phyloP scores from a whole-genome alignment of 1,140 invertebrate genomes.

The Himalopsyche phryganea region DNA sequence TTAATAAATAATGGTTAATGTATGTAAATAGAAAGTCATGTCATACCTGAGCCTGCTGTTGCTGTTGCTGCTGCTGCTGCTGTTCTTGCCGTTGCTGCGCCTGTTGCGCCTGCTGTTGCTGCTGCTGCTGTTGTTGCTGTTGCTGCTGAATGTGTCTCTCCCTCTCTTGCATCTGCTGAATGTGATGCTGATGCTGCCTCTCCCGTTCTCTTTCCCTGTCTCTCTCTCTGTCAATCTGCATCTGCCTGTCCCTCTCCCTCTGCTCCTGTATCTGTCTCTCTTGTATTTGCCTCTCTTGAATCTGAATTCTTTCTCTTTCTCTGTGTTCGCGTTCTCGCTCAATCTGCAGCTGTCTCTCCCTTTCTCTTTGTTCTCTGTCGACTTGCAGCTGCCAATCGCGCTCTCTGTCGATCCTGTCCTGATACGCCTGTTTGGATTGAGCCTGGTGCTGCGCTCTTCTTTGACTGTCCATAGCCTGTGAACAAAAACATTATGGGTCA shows the following conservation, averaged over 20 bases:
- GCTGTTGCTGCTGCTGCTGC: slow-evolving; percentile 41
- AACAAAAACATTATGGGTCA: no score
- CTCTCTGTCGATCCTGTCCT: slow-evolving; percentile 28
- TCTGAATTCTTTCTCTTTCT: slow-evolving; percentile 39
- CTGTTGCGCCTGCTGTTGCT: slow-evolving; percentile 34
- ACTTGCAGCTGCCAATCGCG: slow-evolving; percentile 8
- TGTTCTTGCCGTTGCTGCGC: slow-evolving; percentile 42
- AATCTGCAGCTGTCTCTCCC: slow-evolving; percentile 33
- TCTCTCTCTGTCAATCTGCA: slow-evolving; percentile 32
- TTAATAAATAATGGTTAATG: no score
- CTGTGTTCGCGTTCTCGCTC: slow-evolving; percentile 41
- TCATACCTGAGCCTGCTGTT: slow-evolving; percentile 36
- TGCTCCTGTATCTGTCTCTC: slow-evolving; percentile 28
- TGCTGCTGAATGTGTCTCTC: slow-evolving; percentile 39
- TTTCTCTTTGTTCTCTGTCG: slow-evolving; percentile 34
- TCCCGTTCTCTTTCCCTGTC: slow-evolving; percentile 37
- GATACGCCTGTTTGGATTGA: slow-evolving; percentile 34
- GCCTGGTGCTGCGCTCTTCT: slow-evolving; percentile 32
- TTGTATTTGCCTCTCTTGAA: slow-evolving; percentile 31
- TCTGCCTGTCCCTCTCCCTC: slow-evolving; percentile 28
- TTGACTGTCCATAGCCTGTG: slow-evolving; percentile 24
- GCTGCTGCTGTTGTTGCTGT: slow-evolving; percentile 41
- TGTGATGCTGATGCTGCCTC: slow-evolving; percentile 41
- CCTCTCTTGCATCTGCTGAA: slow-evolving; percentile 34
- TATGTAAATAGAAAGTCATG: no score